Percentiles rank a stretch among this genome's conserved stretches.
phyloP scores from a whole-genome alignment of 2,113 vertebrate species.

The Semicossyphus pulcher region DNA sequence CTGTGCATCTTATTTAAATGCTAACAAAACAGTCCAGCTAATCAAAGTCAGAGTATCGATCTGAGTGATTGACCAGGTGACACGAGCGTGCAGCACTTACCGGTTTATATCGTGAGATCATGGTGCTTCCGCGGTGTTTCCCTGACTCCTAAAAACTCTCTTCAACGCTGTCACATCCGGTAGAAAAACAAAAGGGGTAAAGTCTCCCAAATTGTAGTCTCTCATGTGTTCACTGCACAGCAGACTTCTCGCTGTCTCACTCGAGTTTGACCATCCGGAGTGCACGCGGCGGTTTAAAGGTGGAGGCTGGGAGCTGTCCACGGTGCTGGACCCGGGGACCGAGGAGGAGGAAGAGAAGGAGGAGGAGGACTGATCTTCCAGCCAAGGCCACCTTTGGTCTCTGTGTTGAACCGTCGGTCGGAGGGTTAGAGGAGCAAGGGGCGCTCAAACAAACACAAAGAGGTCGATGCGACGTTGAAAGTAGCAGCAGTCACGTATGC shows the following conservation, averaged over 20 bases:
- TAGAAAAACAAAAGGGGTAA: not conserved
- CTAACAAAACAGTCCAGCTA: not conserved
- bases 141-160: conserved; percentile 40
- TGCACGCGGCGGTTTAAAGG: conserved; percentile 9
- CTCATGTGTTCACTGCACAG: conserved; percentile 36
- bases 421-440: not conserved
- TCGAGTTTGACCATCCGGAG: conserved; percentile 8
- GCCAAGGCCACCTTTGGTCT: conserved; percentile 30
- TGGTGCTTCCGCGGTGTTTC: conserved; percentile 48
- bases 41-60: not conserved
- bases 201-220: not conserved
- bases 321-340: conserved; percentile 79
- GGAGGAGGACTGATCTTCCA: conserved; percentile 20
- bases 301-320: conserved; percentile 75
- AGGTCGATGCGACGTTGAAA: conserved; percentile 22
- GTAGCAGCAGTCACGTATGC: conserved; percentile 60
- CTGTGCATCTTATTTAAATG: not conserved
- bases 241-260: conserved; percentile 17
- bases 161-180: conserved; percentile 38
- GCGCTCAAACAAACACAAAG: not conserved
- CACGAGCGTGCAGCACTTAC: conserved; percentile 65
- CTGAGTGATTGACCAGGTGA: conserved; percentile 10
- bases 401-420: not conserved
- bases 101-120: conserved; percentile 82
- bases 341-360: conserved; percentile 11